These are phyloP conservation scores for Pteropus alecto DNA, from an alignment of 2,113 vertebrate species.

Conservation along the genomic window DNA sequence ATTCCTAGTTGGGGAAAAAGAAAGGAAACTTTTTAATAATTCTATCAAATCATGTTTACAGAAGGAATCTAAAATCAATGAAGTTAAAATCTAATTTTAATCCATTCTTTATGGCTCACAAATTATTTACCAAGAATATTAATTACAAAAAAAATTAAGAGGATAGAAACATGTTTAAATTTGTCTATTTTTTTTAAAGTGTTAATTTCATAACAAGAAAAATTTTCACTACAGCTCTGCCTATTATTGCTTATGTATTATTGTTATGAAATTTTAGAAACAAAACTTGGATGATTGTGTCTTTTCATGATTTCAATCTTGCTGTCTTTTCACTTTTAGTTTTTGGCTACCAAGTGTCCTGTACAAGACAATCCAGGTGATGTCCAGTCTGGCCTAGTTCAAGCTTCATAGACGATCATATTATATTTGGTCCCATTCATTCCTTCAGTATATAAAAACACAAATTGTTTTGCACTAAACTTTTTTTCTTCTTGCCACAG, in stretches of 20 bases:
- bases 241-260: constrained; percentile 63
- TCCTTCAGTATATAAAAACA: not conserved
- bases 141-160: constrained; percentile 53
- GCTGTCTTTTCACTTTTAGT: not conserved
- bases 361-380: not conserved
- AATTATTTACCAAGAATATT: constrained; percentile 56
- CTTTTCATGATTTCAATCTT: not conserved
- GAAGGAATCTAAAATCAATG: constrained; percentile 54
- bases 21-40: constrained; percentile 58
- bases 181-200: constrained; percentile 73
- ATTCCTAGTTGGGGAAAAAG: constrained; percentile 22
- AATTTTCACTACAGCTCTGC: constrained; percentile 72
- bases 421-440: not conserved
- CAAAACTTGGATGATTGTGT: not conserved
- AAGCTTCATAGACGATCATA: not conserved
- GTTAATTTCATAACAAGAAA: constrained; percentile 24
- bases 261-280: constrained; percentile 50
- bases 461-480: not conserved
- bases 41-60: constrained; percentile 28
- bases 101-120: constrained; percentile 65
- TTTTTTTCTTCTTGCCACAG: not conserved
- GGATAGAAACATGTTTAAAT: constrained; percentile 72
- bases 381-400: not conserved
- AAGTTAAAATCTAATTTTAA: constrained; percentile 72
- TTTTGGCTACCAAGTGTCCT: not conserved